Evolutionary conservation across 30 jellyfish, hydroid and myxozoan genomes (phyloP).

Genomic region (Turritopsis rubra): DNA sequence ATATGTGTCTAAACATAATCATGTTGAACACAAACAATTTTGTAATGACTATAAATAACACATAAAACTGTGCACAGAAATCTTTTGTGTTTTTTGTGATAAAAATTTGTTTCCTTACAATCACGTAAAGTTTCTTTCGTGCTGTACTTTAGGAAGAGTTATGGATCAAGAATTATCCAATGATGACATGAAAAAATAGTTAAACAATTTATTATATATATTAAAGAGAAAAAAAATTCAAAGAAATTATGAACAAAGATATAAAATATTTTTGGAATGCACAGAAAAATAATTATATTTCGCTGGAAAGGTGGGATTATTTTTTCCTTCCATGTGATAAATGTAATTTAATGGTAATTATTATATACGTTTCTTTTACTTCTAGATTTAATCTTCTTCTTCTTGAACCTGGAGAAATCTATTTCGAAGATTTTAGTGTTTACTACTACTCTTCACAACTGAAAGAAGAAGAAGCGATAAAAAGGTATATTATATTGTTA

Average conservation of each 20-base stretch:
- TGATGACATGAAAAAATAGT: not conserved
- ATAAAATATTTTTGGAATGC: not conserved
- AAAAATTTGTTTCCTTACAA: too few species aligned
- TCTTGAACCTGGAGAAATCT: slow-evolving; percentile 93
- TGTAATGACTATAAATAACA: too few species aligned
- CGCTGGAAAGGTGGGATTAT: not conserved
- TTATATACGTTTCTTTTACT: too few species aligned
- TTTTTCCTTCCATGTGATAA: too few species aligned
- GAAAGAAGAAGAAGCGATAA: slow-evolving; percentile 80
- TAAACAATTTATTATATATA: too few species aligned
- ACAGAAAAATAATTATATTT: not conserved
- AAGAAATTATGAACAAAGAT: not conserved
- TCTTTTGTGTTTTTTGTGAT: too few species aligned
- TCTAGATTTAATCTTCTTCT: slow-evolving; percentile 67
- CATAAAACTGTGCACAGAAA: too few species aligned
- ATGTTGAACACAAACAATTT: too few species aligned
- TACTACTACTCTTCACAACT: slow-evolving; percentile 60
- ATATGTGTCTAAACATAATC: too few species aligned
- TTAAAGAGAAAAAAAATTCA: not conserved
- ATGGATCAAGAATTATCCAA: not conserved
- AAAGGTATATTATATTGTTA: slow-evolving; percentile 33
- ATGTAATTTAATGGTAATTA: too few species aligned
- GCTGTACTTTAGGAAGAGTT: too few species aligned
- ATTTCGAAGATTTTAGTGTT: slow-evolving; percentile 94
- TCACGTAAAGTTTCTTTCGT: too few species aligned